These are phyloP conservation scores for Callocephalon fimbriatum DNA, from an alignment of 2,113 vertebrate species.

Conservation along the genomic window DNA sequence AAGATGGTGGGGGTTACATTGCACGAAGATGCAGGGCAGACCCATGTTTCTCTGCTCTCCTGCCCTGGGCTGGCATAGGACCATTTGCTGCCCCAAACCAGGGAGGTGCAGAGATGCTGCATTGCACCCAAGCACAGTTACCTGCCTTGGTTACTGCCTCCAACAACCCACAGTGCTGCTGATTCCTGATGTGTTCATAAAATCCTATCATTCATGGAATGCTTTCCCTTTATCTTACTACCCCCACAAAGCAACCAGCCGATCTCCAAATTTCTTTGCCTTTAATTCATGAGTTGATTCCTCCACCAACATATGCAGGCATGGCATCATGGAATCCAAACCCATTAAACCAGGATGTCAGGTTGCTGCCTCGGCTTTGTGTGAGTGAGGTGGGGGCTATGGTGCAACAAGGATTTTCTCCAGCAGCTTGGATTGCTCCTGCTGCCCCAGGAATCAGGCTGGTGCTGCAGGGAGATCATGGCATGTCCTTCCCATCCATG, in stretches of 20 bases:
- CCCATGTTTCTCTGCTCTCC: neutral
- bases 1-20: neutral
- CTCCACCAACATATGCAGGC: neutral
- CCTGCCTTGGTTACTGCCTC: fast-evolving
- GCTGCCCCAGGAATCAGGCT: neutral
- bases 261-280: neutral
- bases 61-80: neutral
- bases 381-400: neutral
- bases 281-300: neutral
- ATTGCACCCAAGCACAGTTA: neutral
- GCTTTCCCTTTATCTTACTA: neutral
- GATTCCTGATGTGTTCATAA: neutral
- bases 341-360: fast-evolving
- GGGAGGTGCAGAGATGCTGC: neutral
- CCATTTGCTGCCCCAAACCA: neutral
- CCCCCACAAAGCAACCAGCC: neutral
- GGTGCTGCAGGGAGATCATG: too few species aligned
- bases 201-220: neutral
- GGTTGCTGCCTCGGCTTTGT: fast-evolving
- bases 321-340: neutral
- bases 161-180: neutral
- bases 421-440: neutral
- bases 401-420: neutral
- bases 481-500: fast-evolving
- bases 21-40: fast-evolving